Conservation (phyloP, 1,140 invertebrate species). For the Polypedilum pembai region DNA sequence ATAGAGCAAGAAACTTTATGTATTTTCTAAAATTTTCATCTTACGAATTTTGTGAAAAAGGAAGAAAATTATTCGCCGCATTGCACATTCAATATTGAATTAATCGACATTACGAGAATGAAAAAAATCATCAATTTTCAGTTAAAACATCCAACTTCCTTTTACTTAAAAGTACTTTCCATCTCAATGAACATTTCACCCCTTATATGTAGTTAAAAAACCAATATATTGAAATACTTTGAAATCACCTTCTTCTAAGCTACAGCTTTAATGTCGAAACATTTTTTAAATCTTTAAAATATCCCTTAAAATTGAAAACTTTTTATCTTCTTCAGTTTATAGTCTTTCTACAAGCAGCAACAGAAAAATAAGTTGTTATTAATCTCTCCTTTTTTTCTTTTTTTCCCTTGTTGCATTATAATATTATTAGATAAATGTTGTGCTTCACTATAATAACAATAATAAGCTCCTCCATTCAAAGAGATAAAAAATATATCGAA, state of each 20-base stretch:
- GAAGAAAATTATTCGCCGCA: not conserved
- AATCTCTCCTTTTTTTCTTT: not conserved
- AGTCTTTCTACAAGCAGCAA: not conserved
- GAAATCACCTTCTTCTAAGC: not conserved
- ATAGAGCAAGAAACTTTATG: no score
- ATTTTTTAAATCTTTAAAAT: not conserved
- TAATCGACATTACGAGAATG: not conserved
- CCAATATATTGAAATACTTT: not conserved
- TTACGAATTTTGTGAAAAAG: not conserved
- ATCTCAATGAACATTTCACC: conserved; percentile 9
- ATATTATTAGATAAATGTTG: no score
- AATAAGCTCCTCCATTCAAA: not conserved
- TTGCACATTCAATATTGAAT: conserved; percentile 18
- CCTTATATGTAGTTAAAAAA: not conserved
- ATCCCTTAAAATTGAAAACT: conserved; percentile 1
- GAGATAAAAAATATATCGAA: not conserved
- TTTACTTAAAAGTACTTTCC: not conserved
- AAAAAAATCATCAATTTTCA: not conserved
- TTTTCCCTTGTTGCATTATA: no score
- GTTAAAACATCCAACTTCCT: not conserved
- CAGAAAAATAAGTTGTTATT: not conserved
- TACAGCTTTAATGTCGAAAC: not conserved
- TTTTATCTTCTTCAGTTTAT: not conserved
- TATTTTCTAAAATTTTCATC: no score
- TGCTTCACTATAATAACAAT: not conserved